Evolutionary conservation across 2,113 vertebrate species (phyloP).

Genomic region (Pristiophorus japonicus): DNA sequence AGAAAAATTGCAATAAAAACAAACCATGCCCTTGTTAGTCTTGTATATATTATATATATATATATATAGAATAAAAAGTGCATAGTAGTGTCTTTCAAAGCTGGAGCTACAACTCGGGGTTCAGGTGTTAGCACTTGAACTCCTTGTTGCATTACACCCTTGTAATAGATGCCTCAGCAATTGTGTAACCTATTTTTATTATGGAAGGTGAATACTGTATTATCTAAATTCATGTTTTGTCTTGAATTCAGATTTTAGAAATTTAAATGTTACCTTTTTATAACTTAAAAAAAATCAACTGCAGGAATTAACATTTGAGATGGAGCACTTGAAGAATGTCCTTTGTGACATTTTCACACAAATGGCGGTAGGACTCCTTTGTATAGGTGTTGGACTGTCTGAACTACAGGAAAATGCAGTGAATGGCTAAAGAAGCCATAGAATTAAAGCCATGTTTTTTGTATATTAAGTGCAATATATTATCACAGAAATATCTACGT

Average conservation of each 20-base stretch:
- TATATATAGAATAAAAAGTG: slow-evolving; percentile 3
- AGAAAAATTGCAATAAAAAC: neutral
- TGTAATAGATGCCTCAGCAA: too few relatives aligned
- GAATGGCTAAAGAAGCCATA: slow-evolving; percentile 1
- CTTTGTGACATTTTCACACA: neutral
- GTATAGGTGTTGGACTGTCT: slow-evolving; percentile 46
- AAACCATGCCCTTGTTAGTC: neutral
- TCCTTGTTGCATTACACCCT: neutral
- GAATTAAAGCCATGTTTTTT: slow-evolving; percentile 39
- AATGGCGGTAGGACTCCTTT: slow-evolving; percentile 2
- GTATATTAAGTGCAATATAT: slow-evolving; percentile 62
- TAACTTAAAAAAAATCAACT: slow-evolving; percentile 20
- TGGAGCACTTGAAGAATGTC: slow-evolving; percentile 9
- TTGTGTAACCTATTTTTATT: slow-evolving; percentile 28
- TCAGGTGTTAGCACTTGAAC: neutral
- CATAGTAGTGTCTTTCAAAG: slow-evolving; percentile 10
- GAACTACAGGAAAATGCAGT: slow-evolving; percentile 41
- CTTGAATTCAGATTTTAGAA: slow-evolving; percentile 27
- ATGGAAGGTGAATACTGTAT: slow-evolving; percentile 11
- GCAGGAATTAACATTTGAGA: slow-evolving; percentile 23
- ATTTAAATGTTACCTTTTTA: slow-evolving; percentile 25
- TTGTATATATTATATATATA: slow-evolving; percentile 31
- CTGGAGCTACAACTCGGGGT: neutral
- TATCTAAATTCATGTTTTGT: neutral
- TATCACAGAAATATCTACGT: slow-evolving; percentile 16